These are phyloP conservation scores for Diarsia dahlii DNA, from an alignment of 2,888 invertebrate genomes.

Conservation along the genomic window DNA sequence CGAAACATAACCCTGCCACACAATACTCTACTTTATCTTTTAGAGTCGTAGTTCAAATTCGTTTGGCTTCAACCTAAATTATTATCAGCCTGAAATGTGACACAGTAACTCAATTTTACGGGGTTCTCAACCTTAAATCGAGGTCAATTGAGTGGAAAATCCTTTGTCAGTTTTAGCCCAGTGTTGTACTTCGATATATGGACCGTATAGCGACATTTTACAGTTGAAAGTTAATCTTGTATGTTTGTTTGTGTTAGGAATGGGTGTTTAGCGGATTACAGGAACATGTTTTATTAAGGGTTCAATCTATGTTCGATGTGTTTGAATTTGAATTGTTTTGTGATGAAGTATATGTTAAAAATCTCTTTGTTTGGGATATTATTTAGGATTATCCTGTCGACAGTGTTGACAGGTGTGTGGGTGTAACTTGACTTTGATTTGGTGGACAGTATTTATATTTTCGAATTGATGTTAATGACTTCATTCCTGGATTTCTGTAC, in stretches of 20 bases:
- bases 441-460: not conserved
- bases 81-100: slow-evolving; percentile 60
- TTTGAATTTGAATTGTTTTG: slow-evolving; percentile 54
- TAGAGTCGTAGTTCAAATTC: slow-evolving; percentile 37
- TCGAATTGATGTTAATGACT: not conserved
- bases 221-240: slow-evolving; percentile 67
- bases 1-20: slow-evolving; percentile 16
- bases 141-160: slow-evolving; percentile 70
- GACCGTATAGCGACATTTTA: slow-evolving; percentile 50
- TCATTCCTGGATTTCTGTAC: not conserved
- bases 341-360: slow-evolving; percentile 36
- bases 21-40: slow-evolving; percentile 43
- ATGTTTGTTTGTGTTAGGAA: slow-evolving; percentile 65
- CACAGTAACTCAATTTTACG: slow-evolving; percentile 67
- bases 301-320: slow-evolving; percentile 59
- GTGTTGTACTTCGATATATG: slow-evolving; percentile 47
- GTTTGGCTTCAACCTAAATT: slow-evolving; percentile 35
- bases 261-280: slow-evolving; percentile 62
- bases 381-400: slow-evolving; percentile 26
- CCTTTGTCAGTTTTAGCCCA: slow-evolving; percentile 50
- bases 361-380: slow-evolving; percentile 21
- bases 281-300: slow-evolving; percentile 59
- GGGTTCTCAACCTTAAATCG: slow-evolving; percentile 67
- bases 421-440: slow-evolving; percentile 1
- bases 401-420: slow-evolving; percentile 29